Evolutionary conservation across 2,888 invertebrate genomes (phyloP), one percentile per base, ranked within the genome.

Genomic region (Phengaris arion): DNA sequence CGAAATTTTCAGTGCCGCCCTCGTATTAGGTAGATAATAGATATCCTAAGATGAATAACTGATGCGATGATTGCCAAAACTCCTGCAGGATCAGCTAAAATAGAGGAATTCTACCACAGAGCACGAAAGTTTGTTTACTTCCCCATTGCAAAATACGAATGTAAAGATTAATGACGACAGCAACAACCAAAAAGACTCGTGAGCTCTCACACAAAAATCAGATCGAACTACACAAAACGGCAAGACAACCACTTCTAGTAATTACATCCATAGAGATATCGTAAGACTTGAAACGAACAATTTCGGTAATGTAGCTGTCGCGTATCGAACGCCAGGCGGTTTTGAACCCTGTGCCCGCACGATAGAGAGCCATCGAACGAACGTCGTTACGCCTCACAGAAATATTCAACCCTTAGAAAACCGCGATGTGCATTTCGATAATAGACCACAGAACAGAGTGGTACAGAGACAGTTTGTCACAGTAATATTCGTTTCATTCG

Each of bases 361-460:
- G 5, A 82, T 84, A 82, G 79, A 77, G 74, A 74, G 13, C 10
- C 13, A 2, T 13, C 1, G 74, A 57, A 46, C 64, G 68, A 52
- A 75, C 59, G 74, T 75, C 54, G 57, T 54, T 73, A 68, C 68
- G 72, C 79, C 82, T 81, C 79, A 81, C 77, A 82, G 82, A 86
- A 89, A 90, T 89, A 87, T 87, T 89, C 90, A 90, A 90, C 91
- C 91, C 91, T 91, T 90, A 89, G 88, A 82, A 85, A 89, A 89
- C 90, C 89, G 84, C 88, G 90, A 89, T 91, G 90, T 89, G 90
- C 91, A 91, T 89, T 91, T 89, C 89, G 90, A 91, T 91, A 91
- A 91, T 90, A 90, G 85, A 80, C 79, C 79, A 81, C 81, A 89
- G 90, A 82, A 86, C 85, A 87, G 73, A 54, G 74, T 57, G 12